A percentile compares a stretch with the other conserved stretches of the same genome.
These are phyloP conservation scores for Gila orcuttii DNA, from an alignment of 2,113 vertebrate species.

Conservation along the genomic window DNA sequence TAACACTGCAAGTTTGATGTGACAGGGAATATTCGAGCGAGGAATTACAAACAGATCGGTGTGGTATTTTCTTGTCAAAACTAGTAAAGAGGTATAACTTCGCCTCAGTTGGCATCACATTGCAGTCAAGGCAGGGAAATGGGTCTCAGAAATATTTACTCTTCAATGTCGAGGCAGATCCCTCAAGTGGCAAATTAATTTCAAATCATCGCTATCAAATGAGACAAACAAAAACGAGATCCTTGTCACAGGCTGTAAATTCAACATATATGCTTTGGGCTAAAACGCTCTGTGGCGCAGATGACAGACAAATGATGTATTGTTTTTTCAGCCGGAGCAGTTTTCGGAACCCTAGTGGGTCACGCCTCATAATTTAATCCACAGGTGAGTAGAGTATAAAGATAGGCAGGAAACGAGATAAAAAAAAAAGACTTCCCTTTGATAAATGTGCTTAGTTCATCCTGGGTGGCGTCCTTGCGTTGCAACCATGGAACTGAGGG, in stretches of 20 bases:
- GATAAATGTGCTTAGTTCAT: slow-evolving; percentile 65
- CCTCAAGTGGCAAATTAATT: slow-evolving; percentile 53
- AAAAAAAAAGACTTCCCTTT: slow-evolving; percentile 70
- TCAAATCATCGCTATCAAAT: slow-evolving; percentile 32
- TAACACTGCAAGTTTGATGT: slow-evolving; percentile 23
- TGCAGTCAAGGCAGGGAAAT: slow-evolving; percentile 30
- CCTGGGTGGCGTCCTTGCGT: slow-evolving; percentile 55
- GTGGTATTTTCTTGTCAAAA: slow-evolving; percentile 40
- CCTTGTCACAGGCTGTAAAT: slow-evolving; percentile 13
- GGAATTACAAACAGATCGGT: slow-evolving; percentile 30
- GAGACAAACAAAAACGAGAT: slow-evolving; percentile 27
- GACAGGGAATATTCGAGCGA: slow-evolving; percentile 29
- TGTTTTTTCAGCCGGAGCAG: slow-evolving; percentile 39
- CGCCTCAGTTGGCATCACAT: background rate
- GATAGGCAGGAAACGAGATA: slow-evolving; percentile 26
- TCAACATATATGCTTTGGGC: slow-evolving; percentile 6
- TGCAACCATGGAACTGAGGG: background rate
- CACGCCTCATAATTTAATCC: slow-evolving; percentile 52
- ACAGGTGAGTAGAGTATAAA: slow-evolving; percentile 49
- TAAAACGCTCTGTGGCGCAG: slow-evolving; percentile 7
- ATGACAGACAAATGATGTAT: slow-evolving; percentile 2
- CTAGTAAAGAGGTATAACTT: slow-evolving; percentile 40
- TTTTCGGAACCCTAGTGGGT: slow-evolving; percentile 55
- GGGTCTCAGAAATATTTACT: slow-evolving; percentile 27
- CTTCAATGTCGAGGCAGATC: slow-evolving; percentile 25